Evolutionary conservation across 2,888 invertebrate species (phyloP).

Genomic region (Caradrina kadenii): DNA sequence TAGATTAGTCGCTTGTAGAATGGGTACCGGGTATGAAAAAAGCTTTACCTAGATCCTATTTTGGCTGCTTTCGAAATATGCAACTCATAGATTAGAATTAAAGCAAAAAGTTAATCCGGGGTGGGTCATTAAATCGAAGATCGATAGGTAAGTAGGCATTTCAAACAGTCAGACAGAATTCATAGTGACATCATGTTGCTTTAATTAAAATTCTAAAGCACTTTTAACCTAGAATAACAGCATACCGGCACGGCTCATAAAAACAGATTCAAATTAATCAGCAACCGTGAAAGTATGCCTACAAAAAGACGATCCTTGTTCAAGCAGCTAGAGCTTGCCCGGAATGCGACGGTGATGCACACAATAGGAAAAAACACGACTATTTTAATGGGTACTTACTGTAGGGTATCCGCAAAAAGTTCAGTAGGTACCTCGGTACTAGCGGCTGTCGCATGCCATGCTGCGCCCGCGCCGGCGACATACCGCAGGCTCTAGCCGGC

Average conservation of each 20-base stretch:
- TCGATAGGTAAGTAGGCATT: neutral
- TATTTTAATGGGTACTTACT: constrained; percentile 59
- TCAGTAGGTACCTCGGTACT: constrained; percentile 30
- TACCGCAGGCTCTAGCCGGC: constrained; percentile 57
- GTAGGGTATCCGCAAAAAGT: constrained; percentile 58
- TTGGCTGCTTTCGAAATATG: neutral
- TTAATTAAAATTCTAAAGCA: constrained; percentile 27
- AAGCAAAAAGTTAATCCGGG: neutral
- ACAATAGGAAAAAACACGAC: constrained; percentile 57
- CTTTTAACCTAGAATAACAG: constrained; percentile 24
- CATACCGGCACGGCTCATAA: constrained; percentile 16
- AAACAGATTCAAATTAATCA: constrained; percentile 47
- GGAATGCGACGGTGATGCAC: constrained; percentile 50
- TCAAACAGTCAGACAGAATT: neutral
- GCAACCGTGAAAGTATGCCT: constrained; percentile 53
- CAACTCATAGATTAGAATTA: neutral
- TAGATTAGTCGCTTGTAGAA: constrained; percentile 1
- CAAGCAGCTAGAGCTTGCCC: constrained; percentile 22
- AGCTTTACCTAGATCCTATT: neutral
- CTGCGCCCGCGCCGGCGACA: constrained; percentile 45
- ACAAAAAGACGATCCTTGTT: constrained; percentile 54
- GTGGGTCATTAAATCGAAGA: neutral
- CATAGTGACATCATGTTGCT: neutral
- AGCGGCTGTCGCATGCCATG: constrained; percentile 56
- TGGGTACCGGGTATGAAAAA: neutral